phyloP scores from a whole-genome alignment of 2,797 vertebrate genomes.

The Rhodeus uyekii region DNA sequence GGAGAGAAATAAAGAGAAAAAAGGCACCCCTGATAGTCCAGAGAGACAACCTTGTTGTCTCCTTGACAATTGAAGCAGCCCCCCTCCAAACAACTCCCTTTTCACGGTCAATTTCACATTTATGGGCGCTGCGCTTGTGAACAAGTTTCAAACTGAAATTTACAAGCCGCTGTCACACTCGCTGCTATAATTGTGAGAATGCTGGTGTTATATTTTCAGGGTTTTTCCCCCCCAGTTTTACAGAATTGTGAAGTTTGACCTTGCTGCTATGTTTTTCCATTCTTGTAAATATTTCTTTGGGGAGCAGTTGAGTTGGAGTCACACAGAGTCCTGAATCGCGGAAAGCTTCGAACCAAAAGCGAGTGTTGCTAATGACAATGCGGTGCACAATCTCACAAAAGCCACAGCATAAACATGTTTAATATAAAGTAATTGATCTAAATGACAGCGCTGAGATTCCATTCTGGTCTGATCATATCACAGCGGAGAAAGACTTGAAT shows the following conservation, averaged over 20 bases:
- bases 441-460: conserved; percentile 58
- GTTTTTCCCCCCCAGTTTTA: conserved; percentile 55
- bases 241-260: conserved; percentile 81
- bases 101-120: conserved; percentile 69
- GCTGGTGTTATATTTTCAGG: conserved; percentile 62
- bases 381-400: conserved; percentile 10
- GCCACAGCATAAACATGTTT: conserved; percentile 44
- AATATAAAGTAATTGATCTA: conserved; percentile 45
- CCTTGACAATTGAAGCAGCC: conserved; percentile 66
- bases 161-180: conserved; percentile 69
- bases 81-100: conserved; percentile 64
- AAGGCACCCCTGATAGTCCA: conserved; percentile 53
- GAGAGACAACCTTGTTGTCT: conserved; percentile 73
- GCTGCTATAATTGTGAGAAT: conserved; percentile 68
- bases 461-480: conserved; percentile 49
- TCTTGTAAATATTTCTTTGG: conserved; percentile 15
- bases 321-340: not conserved
- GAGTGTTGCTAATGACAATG: not conserved
- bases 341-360: not conserved
- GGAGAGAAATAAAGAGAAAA: conserved; percentile 20
- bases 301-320: not conserved
- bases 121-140: conserved; percentile 67
- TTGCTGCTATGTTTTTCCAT: conserved; percentile 63
- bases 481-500: conserved; percentile 48
- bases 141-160: conserved; percentile 66